These are phyloP conservation scores for Acanthisitta chloris DNA, from an alignment of 2,113 vertebrate species.

Conservation along the genomic window DNA sequence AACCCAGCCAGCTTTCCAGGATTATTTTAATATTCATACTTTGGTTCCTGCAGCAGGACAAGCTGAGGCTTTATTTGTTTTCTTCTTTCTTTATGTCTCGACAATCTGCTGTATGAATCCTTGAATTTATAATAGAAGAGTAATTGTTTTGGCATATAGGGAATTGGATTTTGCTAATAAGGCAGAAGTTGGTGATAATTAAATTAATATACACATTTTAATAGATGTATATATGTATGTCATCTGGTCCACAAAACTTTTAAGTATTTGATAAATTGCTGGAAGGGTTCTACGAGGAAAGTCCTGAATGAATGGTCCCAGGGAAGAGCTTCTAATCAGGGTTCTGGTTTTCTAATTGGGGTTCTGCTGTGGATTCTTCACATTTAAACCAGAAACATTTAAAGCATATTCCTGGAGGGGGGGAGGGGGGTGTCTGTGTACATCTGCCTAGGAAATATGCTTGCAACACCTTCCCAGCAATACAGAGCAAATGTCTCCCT, in stretches of 20 bases:
- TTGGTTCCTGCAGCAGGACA: not conserved
- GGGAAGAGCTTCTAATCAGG: not conserved
- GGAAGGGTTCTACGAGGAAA: not conserved
- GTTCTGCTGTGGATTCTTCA: not conserved
- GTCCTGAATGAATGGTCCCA: not conserved
- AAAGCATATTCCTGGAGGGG: not conserved
- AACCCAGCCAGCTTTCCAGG: not conserved
- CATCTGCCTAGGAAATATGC: not conserved
- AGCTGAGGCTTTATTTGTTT: not conserved
- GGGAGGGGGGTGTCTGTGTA: not conserved
- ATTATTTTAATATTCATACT: not conserved
- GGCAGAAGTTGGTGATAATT: not conserved
- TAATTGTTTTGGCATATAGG: not conserved
- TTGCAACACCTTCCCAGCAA: not conserved
- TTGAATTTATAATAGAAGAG: constrained; percentile 39
- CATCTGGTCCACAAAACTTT: not conserved
- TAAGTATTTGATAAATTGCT: not conserved
- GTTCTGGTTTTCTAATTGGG: too few relatives aligned
- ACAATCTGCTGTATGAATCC: constrained; percentile 45
- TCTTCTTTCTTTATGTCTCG: not conserved
- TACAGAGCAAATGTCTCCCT: not conserved
- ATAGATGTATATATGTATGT: not conserved
- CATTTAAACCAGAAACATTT: not conserved
- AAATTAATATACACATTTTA: not conserved
- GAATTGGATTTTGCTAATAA: not conserved